These are phyloP conservation scores for Botrylloides violaceus DNA, from an alignment of 23 tunicate genomes.

Conservation along the genomic window DNA sequence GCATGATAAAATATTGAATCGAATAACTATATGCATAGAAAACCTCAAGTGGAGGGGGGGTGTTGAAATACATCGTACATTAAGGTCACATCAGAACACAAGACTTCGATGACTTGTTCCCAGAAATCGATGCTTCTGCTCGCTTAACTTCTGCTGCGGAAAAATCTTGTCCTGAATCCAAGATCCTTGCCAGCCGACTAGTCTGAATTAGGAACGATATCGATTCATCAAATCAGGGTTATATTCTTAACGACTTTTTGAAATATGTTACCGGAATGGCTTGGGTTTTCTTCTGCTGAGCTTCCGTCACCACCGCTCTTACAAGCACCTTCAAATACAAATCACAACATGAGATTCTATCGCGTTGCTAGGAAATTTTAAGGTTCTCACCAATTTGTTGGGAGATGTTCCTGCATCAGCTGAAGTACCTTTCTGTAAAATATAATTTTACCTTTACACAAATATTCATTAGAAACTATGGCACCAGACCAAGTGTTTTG, in stretches of 20 bases:
- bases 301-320: background rate
- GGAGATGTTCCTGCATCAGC: too few species aligned
- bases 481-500: too few species aligned
- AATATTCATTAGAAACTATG: too few species aligned
- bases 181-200: conserved; percentile 33
- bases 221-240: too few species aligned
- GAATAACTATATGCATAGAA: background rate
- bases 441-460: too few species aligned
- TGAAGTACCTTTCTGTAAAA: too few species aligned
- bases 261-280: background rate
- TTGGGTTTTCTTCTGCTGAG: background rate
- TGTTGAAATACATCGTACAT: background rate
- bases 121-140: background rate
- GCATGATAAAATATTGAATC: too few species aligned
- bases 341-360: too few species aligned
- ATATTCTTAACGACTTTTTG: too few species aligned
- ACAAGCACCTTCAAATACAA: background rate
- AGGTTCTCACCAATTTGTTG: too few species aligned
- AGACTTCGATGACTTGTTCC: background rate
- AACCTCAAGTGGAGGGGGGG: background rate
- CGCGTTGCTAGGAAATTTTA: too few species aligned
- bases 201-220: conserved; percentile 20
- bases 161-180: conserved; percentile 36
- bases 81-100: background rate
- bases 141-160: conserved; percentile 15